Evolutionary conservation across 2,113 vertebrate species (phyloP), one percentile per base, ranked within the genome.

Genomic region (Acanthochromis polyacanthus): DNA sequence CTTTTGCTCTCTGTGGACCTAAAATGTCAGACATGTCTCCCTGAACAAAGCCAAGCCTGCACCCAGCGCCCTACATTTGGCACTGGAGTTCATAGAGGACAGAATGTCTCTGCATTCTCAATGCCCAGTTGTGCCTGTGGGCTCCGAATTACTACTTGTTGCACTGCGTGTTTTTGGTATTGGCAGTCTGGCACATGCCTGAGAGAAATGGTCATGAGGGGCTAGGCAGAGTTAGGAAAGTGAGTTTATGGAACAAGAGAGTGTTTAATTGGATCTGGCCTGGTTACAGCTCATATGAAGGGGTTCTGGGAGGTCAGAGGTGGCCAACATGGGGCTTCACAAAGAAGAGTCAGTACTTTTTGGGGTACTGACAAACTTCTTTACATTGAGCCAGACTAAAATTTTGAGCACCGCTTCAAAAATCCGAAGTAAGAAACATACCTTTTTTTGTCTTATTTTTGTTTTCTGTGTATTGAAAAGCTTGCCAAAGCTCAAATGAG

Each of bases 1-100:
- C 79, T 62, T 51, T 61, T 55, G 28, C 46, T 74, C 36, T 3
- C 2, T 38, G 46, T 45, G 22, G 36, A 69, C 46, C 62, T 40
- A 20, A 61, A 70, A 79, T 73, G 60, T 75, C 69, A 48, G 50
- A 48, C 60, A 78, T 86, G 20, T 70, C 45, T 89, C 69, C 74
- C 32, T 60, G 76, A 80, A 79, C 83, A 74, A 71, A 86, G 67
- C 78, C 57, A 5, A 60, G 40, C 73, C 60, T 74, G 67, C 75
- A 75, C 79, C 11, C 25, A 0, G 0, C 75, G 72, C 65, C 75
- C 80, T 76, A 71, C 81, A 76, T 78, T 46, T 72, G 4, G 40
- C 40, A 43, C 2, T 64, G 64, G 5, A 66, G 55, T 72, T 63
- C 46, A 67, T 51, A 3, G 2, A 59, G 32, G 60, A 62, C 30